Percentiles rank a stretch among this genome's conserved stretches.
Conservation (phyloP, 2,888 invertebrate genomes). For the Hypomecis atomaria region DNA sequence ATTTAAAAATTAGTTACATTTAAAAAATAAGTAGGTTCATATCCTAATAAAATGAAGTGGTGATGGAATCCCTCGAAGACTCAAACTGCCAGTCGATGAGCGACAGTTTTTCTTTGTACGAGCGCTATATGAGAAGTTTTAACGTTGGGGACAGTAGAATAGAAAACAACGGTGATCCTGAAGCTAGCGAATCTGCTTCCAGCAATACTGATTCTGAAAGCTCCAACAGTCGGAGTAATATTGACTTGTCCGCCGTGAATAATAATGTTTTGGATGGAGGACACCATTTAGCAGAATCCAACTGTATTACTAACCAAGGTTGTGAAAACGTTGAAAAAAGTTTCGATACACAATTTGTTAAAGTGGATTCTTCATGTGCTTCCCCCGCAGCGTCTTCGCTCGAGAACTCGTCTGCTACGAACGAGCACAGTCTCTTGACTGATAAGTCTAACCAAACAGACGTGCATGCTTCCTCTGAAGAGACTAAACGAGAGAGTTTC, state of each 20-base stretch:
- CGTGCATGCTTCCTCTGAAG: slow-evolving; percentile 68
- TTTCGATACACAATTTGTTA: slow-evolving; percentile 60
- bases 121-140: slow-evolving; percentile 78
- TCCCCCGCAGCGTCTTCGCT: slow-evolving; percentile 60
- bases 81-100: slow-evolving; percentile 78
- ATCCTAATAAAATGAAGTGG: slow-evolving; percentile 59
- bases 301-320: slow-evolving; percentile 54
- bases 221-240: slow-evolving; percentile 67
- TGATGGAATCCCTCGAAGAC: slow-evolving; percentile 80
- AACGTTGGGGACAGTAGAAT: slow-evolving; percentile 67
- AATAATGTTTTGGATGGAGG: slow-evolving; percentile 59
- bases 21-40: neutral
- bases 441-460: slow-evolving; percentile 70
- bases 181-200: slow-evolving; percentile 50
- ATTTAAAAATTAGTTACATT: neutral
- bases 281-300: slow-evolving; percentile 58
- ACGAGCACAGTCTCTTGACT: slow-evolving; percentile 63
- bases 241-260: slow-evolving; percentile 66
- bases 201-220: slow-evolving; percentile 59
- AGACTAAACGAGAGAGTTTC: slow-evolving; percentile 63
- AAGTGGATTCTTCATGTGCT: slow-evolving; percentile 63
- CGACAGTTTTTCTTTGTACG: slow-evolving; percentile 79
- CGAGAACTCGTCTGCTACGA: slow-evolving; percentile 66
- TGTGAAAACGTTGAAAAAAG: slow-evolving; percentile 59
- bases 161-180: slow-evolving; percentile 53